These are phyloP conservation scores for Myotis daubentonii DNA, from an alignment of 2,797 vertebrate genomes.

Conservation along the genomic window DNA sequence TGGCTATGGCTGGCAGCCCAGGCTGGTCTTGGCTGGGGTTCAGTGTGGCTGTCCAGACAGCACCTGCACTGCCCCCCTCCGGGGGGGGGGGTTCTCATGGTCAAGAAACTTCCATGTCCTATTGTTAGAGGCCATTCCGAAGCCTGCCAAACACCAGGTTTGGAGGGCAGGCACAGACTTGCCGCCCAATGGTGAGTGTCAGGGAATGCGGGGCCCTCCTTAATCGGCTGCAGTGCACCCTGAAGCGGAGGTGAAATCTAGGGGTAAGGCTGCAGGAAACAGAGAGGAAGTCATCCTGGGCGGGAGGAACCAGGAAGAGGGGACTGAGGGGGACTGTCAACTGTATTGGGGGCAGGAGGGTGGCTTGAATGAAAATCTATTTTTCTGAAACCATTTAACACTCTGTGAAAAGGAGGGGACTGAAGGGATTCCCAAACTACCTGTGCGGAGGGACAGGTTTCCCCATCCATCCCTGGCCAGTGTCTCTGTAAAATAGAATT, in stretches of 20 bases:
- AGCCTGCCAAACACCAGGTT: background rate
- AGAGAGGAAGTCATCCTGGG: accelerated
- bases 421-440: background rate
- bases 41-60: accelerated
- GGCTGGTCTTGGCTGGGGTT: background rate
- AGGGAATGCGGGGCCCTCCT: accelerated
- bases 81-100: accelerated
- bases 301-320: too few species aligned
- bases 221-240: accelerated
- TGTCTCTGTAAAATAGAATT: background rate
- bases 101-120: background rate
- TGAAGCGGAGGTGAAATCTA: background rate
- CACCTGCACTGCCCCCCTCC: accelerated
- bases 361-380: accelerated
- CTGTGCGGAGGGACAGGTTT: background rate
- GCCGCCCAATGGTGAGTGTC: accelerated
- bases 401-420: background rate
- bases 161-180: accelerated
- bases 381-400: too few species aligned
- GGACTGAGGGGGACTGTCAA: accelerated
- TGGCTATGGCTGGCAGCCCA: accelerated
- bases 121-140: accelerated
- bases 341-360: accelerated
- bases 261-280: background rate
- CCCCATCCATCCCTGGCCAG: too few species aligned